Evolutionary conservation across 1,140 invertebrate genomes (phyloP), one percentile per base, ranked within the genome.

Genomic region (Varroa destructor): DNA sequence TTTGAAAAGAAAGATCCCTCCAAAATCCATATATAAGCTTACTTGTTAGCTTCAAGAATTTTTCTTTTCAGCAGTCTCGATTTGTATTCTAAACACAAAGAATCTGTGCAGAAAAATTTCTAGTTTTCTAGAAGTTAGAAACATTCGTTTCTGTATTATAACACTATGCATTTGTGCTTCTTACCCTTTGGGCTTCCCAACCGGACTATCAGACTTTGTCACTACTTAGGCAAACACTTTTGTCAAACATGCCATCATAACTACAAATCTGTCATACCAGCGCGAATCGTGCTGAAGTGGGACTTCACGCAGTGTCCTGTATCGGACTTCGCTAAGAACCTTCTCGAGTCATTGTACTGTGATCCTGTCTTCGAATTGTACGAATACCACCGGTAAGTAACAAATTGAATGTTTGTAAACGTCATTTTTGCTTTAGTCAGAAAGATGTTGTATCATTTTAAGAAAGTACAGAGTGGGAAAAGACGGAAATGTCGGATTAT

Each of bases 191-290:
- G 25, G 25, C 25, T 25, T 25, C 25, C 25, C 25, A 25, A 25
- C 25, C 25, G 25, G 25, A 25, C 25, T 25, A 25, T 25, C 2
- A 67, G 88, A 6, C 90, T 89, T 77, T 93, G 91, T 79, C 85
- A 89, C 77, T 93, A 93, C 78, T 81, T 91, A 61, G 89, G 89
- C 14, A 86, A 89, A 76, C 91, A 89, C 80, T 90, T 93, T 79
- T 93, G 91, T 78, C 90, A 89, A 5, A 89, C 88, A 46, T 93
- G 91, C 78, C 90, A 93, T 79, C 86, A 84, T 8, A 88, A 89
- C 78, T 84, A 89, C 75, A 81, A 85, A 67, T 82, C 87, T 4
- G 79, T 87, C 70, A 88, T 93, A 75, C 91, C 91, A 36, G 88
- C 86, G 12, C 83, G 86, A 76, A 86, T 93, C 56, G 79, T 91